Percentiles rank a stretch among this genome's conserved stretches.
phyloP scores from a whole-genome alignment of 2,888 invertebrate species.

The Choreutis nemorana region DNA sequence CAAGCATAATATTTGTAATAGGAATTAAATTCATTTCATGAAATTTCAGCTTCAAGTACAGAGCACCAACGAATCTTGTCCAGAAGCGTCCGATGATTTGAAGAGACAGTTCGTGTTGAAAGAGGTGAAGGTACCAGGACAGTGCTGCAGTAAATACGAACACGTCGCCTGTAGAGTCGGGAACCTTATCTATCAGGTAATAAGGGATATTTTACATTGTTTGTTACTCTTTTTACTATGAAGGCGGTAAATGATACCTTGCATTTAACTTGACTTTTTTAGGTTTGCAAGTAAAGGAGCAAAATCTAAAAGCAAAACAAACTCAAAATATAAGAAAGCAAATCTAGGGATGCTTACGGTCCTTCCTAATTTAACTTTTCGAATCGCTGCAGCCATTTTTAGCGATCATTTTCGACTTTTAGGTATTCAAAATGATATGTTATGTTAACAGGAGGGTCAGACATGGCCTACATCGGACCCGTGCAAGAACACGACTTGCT shows the following conservation, averaged over 20 bases:
- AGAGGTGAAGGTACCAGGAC: slow-evolving; percentile 39
- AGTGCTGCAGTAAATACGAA: slow-evolving; percentile 66
- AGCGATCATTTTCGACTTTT: background rate
- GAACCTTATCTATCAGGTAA: slow-evolving; percentile 50
- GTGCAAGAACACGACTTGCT: slow-evolving; percentile 62
- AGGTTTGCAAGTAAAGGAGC: too few relatives aligned
- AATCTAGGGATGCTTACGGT: too few relatives aligned
- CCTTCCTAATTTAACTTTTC: too few relatives aligned
- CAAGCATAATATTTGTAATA: too few relatives aligned
- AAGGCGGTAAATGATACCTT: too few relatives aligned
- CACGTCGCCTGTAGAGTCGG: slow-evolving; percentile 65
- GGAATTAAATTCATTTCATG: too few relatives aligned
- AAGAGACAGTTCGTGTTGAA: slow-evolving; percentile 59
- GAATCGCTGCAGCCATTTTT: too few relatives aligned
- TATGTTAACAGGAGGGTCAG: slow-evolving; percentile 39
- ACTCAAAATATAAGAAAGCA: too few relatives aligned
- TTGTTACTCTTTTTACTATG: background rate
- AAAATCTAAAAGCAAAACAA: too few relatives aligned
- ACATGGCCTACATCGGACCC: slow-evolving; percentile 61
- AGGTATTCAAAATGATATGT: background rate
- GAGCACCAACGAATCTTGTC: slow-evolving; percentile 58
- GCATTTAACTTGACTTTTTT: too few relatives aligned
- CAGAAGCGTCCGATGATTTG: slow-evolving; percentile 41
- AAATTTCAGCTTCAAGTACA: slow-evolving; percentile 69
- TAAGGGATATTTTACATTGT: background rate